Evolutionary conservation across 2,113 vertebrate species (phyloP), one percentile per base, ranked within the genome.

Genomic region (Telmatochromis sp.): DNA sequence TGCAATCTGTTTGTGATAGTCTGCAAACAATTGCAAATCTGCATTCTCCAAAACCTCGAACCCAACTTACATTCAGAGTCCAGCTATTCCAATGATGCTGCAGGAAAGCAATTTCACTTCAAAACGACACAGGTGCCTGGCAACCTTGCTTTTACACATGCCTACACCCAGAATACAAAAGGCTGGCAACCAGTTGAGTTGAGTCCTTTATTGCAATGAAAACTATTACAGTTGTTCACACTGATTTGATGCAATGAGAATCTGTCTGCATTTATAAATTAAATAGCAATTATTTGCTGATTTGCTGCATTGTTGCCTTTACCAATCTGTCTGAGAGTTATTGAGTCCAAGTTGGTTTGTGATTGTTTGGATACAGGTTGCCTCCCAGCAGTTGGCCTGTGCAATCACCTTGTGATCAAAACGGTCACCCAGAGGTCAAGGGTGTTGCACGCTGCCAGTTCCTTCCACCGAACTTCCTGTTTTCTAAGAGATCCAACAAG

Each of bases 401-500:
- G 37, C 65, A 70, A 4, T 70, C 37, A 45, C 37, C n/a, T 42
- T 70, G 35, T 23, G 37, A 70, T 70, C 21, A 23, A 70, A 70
- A 42, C 10, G 37, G 3, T 73, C 37, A 73, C 13, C 13, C 37
- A 42, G 37, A 68, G 63, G 63, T 40, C n/a, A 40, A 68, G 35
- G 63, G 35, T 23, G 35, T 23, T 68, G n/a, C 35, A 68, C 3
- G 6, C 40, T 73, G 21, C 31, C 11, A 6, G 15, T 45, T 26
- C 79, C 73, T 80, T 80, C 42, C 58, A 82, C 33, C 57, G 17
- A 49, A 80, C 83, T 81, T 92, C 82, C 85, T 86, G 85, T 91
- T 90, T 91, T 80, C 73, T 51, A 84, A 85, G 80, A 82, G 49
- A 88, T 58, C 7, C 9, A 58, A 14, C 10, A 23, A 81, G 45